Evolutionary conservation across 1,140 invertebrate species (phyloP).

Genomic region (Drosophila melanica): DNA sequence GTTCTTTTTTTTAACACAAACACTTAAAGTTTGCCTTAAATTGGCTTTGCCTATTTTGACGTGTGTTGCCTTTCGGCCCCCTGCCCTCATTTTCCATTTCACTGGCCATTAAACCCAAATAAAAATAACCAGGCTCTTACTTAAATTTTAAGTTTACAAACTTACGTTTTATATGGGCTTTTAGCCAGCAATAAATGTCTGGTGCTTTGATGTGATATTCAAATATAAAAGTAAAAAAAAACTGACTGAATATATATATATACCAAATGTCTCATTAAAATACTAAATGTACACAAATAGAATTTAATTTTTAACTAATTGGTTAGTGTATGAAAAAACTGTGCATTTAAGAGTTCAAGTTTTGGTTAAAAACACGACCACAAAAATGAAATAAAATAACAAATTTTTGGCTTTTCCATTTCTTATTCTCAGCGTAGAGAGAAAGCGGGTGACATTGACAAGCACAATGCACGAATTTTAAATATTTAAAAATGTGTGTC

Average conservation of each 20-base stretch:
- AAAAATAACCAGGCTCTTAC: conserved; percentile 43
- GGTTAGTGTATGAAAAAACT: neutral
- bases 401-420: conserved; percentile 51
- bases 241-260: neutral
- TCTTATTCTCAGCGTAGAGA: conserved; percentile 67
- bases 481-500: conserved; percentile 15
- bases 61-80: conserved; percentile 9
- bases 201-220: conserved; percentile 13
- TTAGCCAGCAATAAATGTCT: neutral
- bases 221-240: neutral
- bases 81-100: conserved; percentile 53
- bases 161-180: conserved; percentile 32
- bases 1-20: conserved; percentile 3
- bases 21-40: conserved; percentile 20
- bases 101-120: conserved; percentile 64
- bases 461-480: conserved; percentile 48
- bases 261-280: neutral
- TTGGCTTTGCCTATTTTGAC: conserved; percentile 28
- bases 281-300: conserved; percentile 18
- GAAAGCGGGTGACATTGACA: conserved; percentile 53
- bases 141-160: conserved; percentile 50
- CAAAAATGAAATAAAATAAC: neutral
- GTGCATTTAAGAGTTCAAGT: neutral
- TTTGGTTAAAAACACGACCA: too few relatives aligned
- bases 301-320: conserved; percentile 2